Percentiles rank a stretch among this genome's conserved stretches.
Conservation (phyloP, 2,113 vertebrate genomes). For the Esox niger region DNA sequence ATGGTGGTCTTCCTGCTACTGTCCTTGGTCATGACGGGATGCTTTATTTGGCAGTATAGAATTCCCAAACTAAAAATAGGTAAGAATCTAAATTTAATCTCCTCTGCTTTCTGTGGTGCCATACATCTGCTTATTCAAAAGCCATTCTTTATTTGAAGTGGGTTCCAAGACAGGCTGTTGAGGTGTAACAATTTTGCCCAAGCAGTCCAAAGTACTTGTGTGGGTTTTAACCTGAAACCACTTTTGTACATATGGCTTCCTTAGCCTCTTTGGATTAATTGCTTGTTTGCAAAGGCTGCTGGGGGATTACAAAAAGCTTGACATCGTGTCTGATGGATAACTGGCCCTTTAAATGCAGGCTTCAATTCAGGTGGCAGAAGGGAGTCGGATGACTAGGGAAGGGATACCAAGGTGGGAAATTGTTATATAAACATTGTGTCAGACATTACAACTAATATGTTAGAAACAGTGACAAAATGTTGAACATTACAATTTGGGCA, state of each 20-base stretch:
- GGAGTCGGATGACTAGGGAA: too few relatives aligned
- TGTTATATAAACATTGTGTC: background rate
- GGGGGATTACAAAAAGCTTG: conserved; percentile 59
- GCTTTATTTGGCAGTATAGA: conserved; percentile 75
- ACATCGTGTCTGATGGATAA: conserved; percentile 54
- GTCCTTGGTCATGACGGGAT: conserved; percentile 79
- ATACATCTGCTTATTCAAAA: background rate
- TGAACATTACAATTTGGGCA: too few relatives aligned
- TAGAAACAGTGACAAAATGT: too few relatives aligned
- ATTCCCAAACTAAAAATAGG: conserved; percentile 61
- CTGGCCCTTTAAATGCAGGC: conserved; percentile 35
- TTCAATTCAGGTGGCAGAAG: conserved; percentile 32
- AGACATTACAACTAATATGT: background rate
- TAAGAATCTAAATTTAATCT: conserved; percentile 24
- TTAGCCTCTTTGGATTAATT: conserved; percentile 50
- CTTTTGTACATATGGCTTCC: conserved; percentile 20
- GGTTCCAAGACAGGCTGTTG: too few relatives aligned
- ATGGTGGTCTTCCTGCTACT: conserved; percentile 79
- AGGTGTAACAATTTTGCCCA: background rate
- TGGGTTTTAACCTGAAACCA: background rate
- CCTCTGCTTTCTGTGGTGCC: background rate
- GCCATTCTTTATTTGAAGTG: too few relatives aligned
- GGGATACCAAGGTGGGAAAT: background rate
- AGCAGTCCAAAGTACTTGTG: background rate
- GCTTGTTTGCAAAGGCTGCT: conserved; percentile 41